Conservation (phyloP, 1,140 invertebrate species). For the Drosophila funebris region DNA sequence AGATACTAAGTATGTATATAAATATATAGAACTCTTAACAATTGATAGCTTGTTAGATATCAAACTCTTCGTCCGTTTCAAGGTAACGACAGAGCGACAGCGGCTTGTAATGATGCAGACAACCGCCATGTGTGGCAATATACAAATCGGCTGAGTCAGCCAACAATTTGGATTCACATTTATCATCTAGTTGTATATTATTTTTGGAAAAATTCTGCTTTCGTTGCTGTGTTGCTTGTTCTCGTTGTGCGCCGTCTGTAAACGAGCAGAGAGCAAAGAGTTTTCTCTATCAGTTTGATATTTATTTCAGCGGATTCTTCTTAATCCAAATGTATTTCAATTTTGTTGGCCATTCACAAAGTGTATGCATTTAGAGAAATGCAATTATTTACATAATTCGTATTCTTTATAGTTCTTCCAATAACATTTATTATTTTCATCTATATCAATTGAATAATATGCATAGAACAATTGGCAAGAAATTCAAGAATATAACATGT, state of each 20-base stretch:
- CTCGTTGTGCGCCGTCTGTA: constrained; percentile 55
- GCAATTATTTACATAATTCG: background rate
- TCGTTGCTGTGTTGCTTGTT: constrained; percentile 29
- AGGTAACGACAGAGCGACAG: constrained; percentile 13
- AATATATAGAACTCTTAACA: constrained; percentile 2
- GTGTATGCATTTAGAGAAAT: constrained; percentile 24
- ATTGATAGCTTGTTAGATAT: constrained; percentile 48
- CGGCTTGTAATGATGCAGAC: constrained; percentile 62
- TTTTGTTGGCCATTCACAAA: constrained; percentile 48
- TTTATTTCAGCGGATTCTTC: constrained; percentile 10
- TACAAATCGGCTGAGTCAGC: constrained; percentile 62
- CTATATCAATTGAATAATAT: too few relatives aligned
- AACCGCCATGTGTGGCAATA: constrained; percentile 74
- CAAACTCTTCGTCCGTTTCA: constrained; percentile 55
- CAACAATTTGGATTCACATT: constrained; percentile 38
- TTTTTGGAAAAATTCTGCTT: constrained; percentile 42
- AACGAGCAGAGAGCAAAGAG: constrained; percentile 68
- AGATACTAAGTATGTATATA: constrained; percentile 22
- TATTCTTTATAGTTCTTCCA: background rate
- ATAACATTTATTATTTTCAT: background rate
- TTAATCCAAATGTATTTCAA: constrained; percentile 1
- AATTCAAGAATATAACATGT: too few relatives aligned
- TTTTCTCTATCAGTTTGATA: constrained; percentile 64
- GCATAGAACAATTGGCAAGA: too few relatives aligned
- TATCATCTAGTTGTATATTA: constrained; percentile 41